phyloP scores from a whole-genome alignment of 2,113 vertebrate genomes.

The Charadrius vociferus region DNA sequence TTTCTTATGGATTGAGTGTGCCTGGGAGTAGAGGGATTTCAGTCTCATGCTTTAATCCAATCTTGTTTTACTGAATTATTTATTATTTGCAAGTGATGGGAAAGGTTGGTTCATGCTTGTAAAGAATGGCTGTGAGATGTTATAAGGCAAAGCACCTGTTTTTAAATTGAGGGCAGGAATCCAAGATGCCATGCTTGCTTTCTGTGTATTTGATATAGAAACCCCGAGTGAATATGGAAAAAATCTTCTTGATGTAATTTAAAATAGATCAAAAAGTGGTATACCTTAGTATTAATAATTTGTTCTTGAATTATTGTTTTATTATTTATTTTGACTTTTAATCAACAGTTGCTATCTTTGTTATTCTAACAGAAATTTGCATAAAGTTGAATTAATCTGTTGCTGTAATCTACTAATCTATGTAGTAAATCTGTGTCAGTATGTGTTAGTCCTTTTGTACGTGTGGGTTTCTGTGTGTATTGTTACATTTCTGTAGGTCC shows the following conservation, averaged over 20 bases:
- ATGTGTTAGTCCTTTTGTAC: background rate
- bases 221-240: background rate
- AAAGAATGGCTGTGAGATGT: background rate
- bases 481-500: background rate
- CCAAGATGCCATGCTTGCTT: background rate
- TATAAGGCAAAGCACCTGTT: background rate
- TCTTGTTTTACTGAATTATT: conserved; percentile 56
- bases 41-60: background rate
- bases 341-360: background rate
- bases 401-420: background rate
- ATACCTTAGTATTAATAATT: background rate
- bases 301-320: background rate
- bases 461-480: background rate
- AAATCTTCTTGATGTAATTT: background rate
- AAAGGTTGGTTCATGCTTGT: background rate
- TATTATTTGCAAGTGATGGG: conserved; percentile 32
- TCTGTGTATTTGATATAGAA: background rate
- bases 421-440: background rate
- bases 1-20: background rate
- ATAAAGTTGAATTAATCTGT: background rate
- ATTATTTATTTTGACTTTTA: background rate
- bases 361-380: background rate
- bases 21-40: background rate
- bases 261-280: background rate
- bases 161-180: background rate